Conservation (phyloP, 2,888 invertebrate species). For the Tenthredo mesomela region DNA sequence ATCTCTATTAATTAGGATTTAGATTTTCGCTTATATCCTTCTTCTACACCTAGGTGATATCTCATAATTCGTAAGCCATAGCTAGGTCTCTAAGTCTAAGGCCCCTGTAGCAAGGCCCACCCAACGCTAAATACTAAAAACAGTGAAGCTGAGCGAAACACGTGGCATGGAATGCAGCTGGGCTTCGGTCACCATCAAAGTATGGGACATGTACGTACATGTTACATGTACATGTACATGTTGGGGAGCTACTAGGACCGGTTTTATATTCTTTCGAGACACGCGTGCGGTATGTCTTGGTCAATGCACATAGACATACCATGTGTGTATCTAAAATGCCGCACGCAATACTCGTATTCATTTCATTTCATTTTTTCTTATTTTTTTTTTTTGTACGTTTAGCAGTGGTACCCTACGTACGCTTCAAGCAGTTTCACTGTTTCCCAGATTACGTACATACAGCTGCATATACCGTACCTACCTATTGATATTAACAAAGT, state of each 20-base stretch:
- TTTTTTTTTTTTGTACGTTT: neutral
- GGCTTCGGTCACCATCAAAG: neutral
- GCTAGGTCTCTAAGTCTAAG: neutral
- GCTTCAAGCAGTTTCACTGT: neutral
- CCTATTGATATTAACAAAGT: neutral
- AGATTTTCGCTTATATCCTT: neutral
- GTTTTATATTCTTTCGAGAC: slow-evolving; percentile 30
- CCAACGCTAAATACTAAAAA: slow-evolving; percentile 22
- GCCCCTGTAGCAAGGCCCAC: slow-evolving; percentile 7
- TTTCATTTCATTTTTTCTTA: neutral
- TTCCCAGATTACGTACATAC: neutral
- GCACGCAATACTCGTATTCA: slow-evolving; percentile 3
- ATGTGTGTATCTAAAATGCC: neutral
- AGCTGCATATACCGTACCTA: too few relatives aligned
- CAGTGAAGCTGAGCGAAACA: slow-evolving; percentile 31
- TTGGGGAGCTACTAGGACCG: slow-evolving; percentile 7
- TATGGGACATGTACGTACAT: neutral
- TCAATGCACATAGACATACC: neutral
- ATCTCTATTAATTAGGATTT: too few relatives aligned
- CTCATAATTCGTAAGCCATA: neutral
- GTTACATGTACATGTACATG: neutral
- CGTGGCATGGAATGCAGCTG: slow-evolving; percentile 48
- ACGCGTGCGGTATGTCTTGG: slow-evolving; percentile 33
- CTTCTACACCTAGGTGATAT: neutral
- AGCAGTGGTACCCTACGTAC: neutral